These are phyloP conservation scores for Eumaeus atala DNA, from an alignment of 1,140 invertebrate species.

Conservation along the genomic window DNA sequence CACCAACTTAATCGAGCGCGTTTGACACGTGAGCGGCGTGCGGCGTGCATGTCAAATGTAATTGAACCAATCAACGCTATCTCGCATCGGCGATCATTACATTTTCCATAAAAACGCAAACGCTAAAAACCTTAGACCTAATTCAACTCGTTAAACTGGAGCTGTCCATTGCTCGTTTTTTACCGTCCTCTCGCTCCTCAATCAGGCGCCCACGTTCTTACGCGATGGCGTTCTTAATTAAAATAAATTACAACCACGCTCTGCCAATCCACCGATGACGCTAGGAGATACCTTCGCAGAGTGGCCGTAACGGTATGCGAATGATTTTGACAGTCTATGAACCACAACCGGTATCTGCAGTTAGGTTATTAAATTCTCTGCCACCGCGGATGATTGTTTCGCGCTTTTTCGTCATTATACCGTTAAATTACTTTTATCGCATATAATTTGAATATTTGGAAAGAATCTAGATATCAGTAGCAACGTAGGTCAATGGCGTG, in stretches of 20 bases:
- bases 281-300: conserved; percentile 15
- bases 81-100: neutral
- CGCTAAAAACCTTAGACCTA: conserved; percentile 9
- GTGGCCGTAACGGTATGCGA: neutral
- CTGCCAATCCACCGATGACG: conserved; percentile 20
- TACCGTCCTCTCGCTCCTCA: conserved; percentile 16
- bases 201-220: conserved; percentile 21
- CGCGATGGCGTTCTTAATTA: conserved; percentile 32
- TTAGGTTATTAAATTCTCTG: neutral
- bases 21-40: neutral
- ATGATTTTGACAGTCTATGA: neutral
- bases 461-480: neutral
- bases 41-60: conserved; percentile 2
- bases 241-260: conserved; percentile 38
- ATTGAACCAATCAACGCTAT: conserved; percentile 11
- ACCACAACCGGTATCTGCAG: neutral
- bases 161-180: conserved; percentile 1
- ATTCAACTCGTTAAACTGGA: conserved; percentile 8
- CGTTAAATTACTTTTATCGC: no score
- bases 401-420: no score
- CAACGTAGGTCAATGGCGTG: neutral
- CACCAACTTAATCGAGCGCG: neutral
- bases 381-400: no score
- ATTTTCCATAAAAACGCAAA: conserved; percentile 10
- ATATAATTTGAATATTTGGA: no score